A percentile compares a stretch with the other conserved stretches of the same genome.
Conservation (phyloP, 2,888 invertebrate species). For the Carterocephalus palaemon region DNA sequence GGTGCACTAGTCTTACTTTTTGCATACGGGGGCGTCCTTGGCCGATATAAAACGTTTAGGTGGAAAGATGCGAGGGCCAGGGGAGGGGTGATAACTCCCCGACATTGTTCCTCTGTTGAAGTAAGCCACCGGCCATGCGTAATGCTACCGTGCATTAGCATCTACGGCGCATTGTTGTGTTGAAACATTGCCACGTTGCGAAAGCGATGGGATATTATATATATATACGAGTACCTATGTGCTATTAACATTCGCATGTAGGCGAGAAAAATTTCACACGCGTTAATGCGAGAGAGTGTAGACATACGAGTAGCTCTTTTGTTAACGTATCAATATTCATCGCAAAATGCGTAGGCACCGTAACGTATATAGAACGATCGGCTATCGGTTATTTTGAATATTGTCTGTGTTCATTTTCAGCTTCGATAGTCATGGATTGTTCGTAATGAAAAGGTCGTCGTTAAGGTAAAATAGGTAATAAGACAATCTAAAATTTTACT, state of each 20-base stretch:
- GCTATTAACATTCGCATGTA: constrained; percentile 10
- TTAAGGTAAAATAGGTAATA: too few relatives aligned
- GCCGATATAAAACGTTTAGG: constrained; percentile 68
- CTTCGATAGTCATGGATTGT: too few relatives aligned
- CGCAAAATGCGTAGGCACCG: too few relatives aligned
- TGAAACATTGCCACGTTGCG: constrained; percentile 6
- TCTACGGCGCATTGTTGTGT: constrained; percentile 11
- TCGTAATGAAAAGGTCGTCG: too few relatives aligned
- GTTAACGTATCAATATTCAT: too few relatives aligned
- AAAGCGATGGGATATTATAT: constrained; percentile 2
- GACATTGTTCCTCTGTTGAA: constrained; percentile 55
- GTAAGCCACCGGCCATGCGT: constrained; percentile 28
- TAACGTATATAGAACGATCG: too few relatives aligned
- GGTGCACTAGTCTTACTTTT: constrained; percentile 40
- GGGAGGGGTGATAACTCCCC: constrained; percentile 49
- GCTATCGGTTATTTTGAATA: too few relatives aligned
- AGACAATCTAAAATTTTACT: too few relatives aligned
- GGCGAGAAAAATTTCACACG: not conserved
- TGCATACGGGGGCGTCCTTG: constrained; percentile 49
- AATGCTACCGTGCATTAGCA: constrained; percentile 20
- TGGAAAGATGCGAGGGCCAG: constrained; percentile 44
- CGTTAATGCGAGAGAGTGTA: not conserved
- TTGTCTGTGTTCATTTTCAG: too few relatives aligned
- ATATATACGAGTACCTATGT: too few relatives aligned
- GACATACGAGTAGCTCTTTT: too few relatives aligned